A percentile compares a stretch with the other conserved stretches of the same genome.
Evolutionary conservation across 1,140 invertebrate genomes (phyloP).

Genomic region (Polypedilum pembai): DNA sequence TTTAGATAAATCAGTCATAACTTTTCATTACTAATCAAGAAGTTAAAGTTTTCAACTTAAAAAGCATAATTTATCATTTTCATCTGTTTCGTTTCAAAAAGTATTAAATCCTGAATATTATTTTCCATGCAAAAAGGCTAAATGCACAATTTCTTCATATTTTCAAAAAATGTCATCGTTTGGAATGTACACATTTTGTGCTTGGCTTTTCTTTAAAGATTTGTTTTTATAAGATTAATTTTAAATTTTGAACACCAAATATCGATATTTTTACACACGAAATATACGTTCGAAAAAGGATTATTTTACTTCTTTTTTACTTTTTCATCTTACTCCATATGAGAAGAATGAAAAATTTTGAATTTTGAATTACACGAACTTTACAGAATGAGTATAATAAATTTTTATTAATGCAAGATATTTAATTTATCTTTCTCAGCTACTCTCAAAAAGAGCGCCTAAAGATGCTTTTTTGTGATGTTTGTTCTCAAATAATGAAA

Average conservation of each 20-base stretch:
- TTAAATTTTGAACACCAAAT: slow-evolving; percentile 28
- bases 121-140: background rate
- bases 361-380: slow-evolving; percentile 27
- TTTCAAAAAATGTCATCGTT: slow-evolving; percentile 7
- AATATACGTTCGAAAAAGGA: slow-evolving; percentile 2
- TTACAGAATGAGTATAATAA: background rate
- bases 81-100: too few species aligned
- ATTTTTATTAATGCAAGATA: too few species aligned
- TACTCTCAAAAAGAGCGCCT: too few species aligned
- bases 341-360: background rate
- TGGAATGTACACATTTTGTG: slow-evolving; percentile 2
- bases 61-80: background rate
- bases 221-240: background rate
- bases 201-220: background rate
- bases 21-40: background rate
- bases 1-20: background rate
- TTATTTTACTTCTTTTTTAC: background rate
- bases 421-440: too few species aligned
- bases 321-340: too few species aligned
- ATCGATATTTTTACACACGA: slow-evolving; percentile 25
- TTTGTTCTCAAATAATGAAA: too few species aligned
- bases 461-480: too few species aligned
- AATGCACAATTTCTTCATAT: slow-evolving; percentile 1
- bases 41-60: background rate
- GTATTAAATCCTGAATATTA: slow-evolving; percentile 3